A percentile compares a stretch with the other conserved stretches of the same genome.
Conservation (phyloP, 2,888 invertebrate genomes). For the Micropterix aruncella region DNA sequence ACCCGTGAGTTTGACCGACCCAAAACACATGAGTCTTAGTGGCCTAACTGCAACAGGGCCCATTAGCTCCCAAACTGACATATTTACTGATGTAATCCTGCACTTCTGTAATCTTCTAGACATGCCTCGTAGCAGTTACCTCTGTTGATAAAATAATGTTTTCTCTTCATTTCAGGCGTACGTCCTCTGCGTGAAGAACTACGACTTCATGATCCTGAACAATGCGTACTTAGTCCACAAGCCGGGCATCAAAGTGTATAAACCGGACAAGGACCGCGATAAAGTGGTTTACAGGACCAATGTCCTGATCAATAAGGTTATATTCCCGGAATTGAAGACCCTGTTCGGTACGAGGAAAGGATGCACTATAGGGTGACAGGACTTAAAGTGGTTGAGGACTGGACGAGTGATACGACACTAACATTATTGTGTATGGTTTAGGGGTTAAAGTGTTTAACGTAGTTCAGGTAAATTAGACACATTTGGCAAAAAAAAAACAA, state of each 20-base stretch:
- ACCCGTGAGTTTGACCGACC: too few relatives aligned
- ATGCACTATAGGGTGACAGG: constrained; percentile 51
- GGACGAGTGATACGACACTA: not conserved
- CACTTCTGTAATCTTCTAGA: too few relatives aligned
- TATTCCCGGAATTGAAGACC: constrained; percentile 73
- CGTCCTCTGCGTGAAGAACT: constrained; percentile 77
- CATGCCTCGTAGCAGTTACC: too few relatives aligned
- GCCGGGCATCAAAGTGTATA: constrained; percentile 78
- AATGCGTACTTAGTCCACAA: constrained; percentile 89
- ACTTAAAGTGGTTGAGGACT: not conserved
- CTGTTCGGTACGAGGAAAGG: constrained; percentile 69
- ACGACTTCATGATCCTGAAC: constrained; percentile 85
- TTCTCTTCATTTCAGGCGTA: constrained; percentile 58
- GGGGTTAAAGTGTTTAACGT: too few relatives aligned
- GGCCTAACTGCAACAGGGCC: too few relatives aligned
- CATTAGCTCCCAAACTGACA: too few relatives aligned
- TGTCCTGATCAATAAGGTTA: constrained; percentile 60
- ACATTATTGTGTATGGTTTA: too few relatives aligned
- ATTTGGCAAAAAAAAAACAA: too few relatives aligned
- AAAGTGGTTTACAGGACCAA: constrained; percentile 65
- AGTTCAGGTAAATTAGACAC: too few relatives aligned
- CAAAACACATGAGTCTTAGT: too few relatives aligned
- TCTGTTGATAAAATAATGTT: constrained; percentile 14
- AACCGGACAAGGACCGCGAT: constrained; percentile 64
- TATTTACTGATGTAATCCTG: too few relatives aligned